Percentiles rank a stretch among this genome's conserved stretches.
phyloP scores from a whole-genome alignment of 1,140 invertebrate species.

The Rhopalosiphum maidis region DNA sequence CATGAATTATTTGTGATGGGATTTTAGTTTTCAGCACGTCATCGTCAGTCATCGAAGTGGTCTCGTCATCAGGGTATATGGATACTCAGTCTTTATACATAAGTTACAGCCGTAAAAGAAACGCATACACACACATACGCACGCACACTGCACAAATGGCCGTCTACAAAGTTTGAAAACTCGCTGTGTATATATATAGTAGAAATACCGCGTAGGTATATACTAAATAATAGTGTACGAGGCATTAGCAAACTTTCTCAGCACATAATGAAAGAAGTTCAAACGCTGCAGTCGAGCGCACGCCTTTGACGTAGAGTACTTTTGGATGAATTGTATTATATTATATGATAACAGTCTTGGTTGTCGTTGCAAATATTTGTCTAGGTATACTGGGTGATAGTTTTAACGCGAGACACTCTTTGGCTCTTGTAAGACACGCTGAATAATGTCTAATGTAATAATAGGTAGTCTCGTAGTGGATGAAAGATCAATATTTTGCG shows the following conservation, averaged over 20 bases:
- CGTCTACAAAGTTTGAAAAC: slow-evolving; percentile 8
- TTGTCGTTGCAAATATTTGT: neutral
- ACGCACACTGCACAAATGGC: neutral
- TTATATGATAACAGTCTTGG: neutral
- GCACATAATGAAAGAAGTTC: slow-evolving; percentile 18
- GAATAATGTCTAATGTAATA: too few relatives aligned
- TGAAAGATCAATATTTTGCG: neutral
- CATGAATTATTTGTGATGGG: too few relatives aligned
- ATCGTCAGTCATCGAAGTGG: too few relatives aligned
- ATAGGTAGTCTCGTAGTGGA: neutral
- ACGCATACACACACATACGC: too few relatives aligned
- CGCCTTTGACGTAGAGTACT: neutral
- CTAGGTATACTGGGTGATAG: neutral
- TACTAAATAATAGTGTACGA: slow-evolving; percentile 5
- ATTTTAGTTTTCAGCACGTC: too few relatives aligned
- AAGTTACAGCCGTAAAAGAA: too few relatives aligned
- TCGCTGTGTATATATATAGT: neutral
- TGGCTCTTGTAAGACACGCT: too few relatives aligned
- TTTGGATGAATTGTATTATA: neutral
- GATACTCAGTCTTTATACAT: too few relatives aligned
- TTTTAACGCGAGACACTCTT: neutral
- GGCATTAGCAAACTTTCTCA: neutral
- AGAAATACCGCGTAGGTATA: neutral
- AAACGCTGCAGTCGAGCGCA: neutral
- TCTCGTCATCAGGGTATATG: too few relatives aligned